Conservation (phyloP, 2,113 vertebrate species). For the Alethe castanea region DNA sequence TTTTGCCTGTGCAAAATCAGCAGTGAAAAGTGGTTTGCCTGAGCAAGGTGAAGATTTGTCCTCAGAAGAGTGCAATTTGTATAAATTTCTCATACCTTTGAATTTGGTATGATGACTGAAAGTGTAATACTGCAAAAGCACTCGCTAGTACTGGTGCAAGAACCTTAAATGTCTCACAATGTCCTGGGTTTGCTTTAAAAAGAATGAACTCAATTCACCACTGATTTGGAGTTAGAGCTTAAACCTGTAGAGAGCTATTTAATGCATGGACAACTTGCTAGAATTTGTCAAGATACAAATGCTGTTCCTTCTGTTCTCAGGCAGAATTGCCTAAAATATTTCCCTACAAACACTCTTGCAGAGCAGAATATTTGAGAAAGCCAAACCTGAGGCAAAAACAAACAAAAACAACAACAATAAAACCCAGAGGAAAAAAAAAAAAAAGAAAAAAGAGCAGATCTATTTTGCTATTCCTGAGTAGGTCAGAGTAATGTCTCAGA, state of each 20-base stretch:
- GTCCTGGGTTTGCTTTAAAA: background rate
- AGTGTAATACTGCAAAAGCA: background rate
- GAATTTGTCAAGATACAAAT: background rate
- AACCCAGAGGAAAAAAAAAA: too few species aligned
- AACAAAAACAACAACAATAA: too few species aligned
- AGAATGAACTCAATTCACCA: background rate
- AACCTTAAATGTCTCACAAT: background rate
- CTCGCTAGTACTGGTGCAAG: background rate
- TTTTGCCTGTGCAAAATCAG: background rate
- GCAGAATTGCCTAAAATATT: background rate
- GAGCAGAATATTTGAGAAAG: background rate
- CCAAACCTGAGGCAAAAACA: background rate
- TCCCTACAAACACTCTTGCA: background rate
- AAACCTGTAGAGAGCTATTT: background rate
- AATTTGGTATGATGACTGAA: background rate
- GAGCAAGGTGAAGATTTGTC: background rate
- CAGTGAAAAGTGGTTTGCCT: background rate
- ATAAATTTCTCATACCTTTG: background rate
- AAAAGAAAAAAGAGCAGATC: too few species aligned
- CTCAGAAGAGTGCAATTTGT: background rate
- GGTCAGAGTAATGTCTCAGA: accelerated
- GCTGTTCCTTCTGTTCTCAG: background rate
- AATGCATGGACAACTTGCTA: background rate
- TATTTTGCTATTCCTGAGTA: background rate
- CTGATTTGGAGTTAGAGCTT: background rate